Percentiles rank a stretch among this genome's conserved stretches.
Evolutionary conservation across 2,797 vertebrate genomes (phyloP).

Genomic region (Xenops minutus): DNA sequence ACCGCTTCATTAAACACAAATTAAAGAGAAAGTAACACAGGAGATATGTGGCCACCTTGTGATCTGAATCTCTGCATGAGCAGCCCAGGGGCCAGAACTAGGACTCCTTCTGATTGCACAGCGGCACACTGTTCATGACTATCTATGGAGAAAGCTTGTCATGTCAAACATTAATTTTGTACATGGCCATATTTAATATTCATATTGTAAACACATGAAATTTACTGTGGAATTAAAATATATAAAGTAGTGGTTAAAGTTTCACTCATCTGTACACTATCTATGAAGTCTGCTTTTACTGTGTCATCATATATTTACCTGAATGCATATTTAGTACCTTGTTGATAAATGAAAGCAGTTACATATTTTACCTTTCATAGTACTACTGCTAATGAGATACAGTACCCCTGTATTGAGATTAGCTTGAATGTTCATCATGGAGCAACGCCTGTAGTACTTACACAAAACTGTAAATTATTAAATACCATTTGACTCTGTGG

Average conservation of each 20-base stretch:
- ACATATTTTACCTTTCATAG: background rate
- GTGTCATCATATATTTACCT: background rate
- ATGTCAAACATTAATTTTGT: background rate
- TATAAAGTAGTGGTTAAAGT: background rate
- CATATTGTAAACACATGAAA: background rate
- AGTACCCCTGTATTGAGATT: background rate
- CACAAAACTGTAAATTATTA: background rate
- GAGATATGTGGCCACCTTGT: background rate
- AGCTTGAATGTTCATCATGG: background rate
- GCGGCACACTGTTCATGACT: background rate
- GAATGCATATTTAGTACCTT: background rate
- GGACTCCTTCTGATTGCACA: background rate
- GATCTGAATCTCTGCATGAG: background rate
- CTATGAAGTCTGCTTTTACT: background rate
- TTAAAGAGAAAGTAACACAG: background rate
- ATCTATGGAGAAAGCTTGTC: background rate
- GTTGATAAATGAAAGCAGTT: constrained; percentile 13
- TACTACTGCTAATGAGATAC: background rate
- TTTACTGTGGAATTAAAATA: background rate
- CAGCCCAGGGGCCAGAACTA: background rate
- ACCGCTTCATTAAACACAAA: background rate
- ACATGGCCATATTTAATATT: background rate
- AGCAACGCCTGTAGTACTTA: background rate
- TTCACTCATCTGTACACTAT: background rate
- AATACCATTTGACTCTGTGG: background rate